phyloP scores from a whole-genome alignment of 1,140 invertebrate genomes.

The Ceratosolen solmsi region DNA sequence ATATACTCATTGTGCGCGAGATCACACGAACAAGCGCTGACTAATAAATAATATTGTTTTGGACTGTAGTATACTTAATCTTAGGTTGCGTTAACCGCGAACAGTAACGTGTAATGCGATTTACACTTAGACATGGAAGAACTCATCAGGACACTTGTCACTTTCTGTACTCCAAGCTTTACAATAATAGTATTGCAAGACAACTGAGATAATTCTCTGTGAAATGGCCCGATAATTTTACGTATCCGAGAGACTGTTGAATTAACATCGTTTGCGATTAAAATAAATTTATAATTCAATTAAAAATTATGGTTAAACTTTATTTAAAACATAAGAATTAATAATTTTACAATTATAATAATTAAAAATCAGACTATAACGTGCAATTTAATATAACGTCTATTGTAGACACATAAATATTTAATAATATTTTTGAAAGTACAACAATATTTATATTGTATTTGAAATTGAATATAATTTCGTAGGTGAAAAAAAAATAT shows the following conservation, averaged over 20 bases:
- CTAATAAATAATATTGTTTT: neutral
- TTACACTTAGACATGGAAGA: constrained; percentile 32
- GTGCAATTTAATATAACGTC: no score
- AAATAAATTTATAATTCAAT: neutral
- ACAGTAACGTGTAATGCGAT: constrained; percentile 44
- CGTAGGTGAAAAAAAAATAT: no score
- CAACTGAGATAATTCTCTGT: neutral
- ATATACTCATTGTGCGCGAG: no score
- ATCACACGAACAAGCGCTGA: no score
- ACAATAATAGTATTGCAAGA: neutral
- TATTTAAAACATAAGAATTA: no score
- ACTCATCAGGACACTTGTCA: constrained; percentile 14
- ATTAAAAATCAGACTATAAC: no score
- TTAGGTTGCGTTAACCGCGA: constrained; percentile 17
- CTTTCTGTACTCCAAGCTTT: neutral
- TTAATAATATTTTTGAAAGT: no score
- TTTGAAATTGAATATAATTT: no score
- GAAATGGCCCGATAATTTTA: constrained; percentile 35
- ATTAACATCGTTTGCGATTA: neutral
- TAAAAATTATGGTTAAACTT: neutral
- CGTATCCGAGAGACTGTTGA: neutral
- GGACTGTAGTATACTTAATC: constrained; percentile 33
- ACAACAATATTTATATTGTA: no score
- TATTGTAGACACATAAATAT: no score
- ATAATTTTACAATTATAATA: no score